These are phyloP conservation scores for Agrilus planipennis DNA, from an alignment of 1,140 invertebrate genomes.

Conservation along the genomic window DNA sequence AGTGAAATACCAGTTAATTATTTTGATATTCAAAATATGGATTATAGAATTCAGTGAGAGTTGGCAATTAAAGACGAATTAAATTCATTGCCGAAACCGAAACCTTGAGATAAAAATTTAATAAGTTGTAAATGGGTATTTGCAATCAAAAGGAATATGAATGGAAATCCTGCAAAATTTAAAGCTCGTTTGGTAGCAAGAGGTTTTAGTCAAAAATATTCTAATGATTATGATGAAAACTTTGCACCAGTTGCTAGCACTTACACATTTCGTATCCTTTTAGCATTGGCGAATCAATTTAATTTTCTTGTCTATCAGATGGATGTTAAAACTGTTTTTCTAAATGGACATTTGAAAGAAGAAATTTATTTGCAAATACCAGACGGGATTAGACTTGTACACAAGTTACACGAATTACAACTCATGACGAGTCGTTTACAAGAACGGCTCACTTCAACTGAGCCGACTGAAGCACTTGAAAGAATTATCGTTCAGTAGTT, in stretches of 20 bases:
- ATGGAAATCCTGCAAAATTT: constrained; percentile 10
- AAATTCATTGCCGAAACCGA: constrained; percentile 4
- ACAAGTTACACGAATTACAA: too few relatives aligned
- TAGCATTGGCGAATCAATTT: constrained; percentile 8
- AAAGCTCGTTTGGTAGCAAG: constrained; percentile 34
- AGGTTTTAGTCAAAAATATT: constrained; percentile 27
- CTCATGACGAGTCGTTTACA: too few relatives aligned
- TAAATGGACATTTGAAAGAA: constrained; percentile 20
- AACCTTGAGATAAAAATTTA: constrained; percentile 5
- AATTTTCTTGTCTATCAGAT: constrained; percentile 10
- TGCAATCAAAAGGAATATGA: constrained; percentile 27
- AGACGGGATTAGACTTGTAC: constrained; percentile 20
- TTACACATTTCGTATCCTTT: constrained; percentile 22
- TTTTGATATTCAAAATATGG: constrained; percentile 1
- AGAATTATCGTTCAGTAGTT: too few relatives aligned
- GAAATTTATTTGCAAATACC: constrained; percentile 24
- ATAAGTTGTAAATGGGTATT: constrained; percentile 6
- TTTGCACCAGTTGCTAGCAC: constrained; percentile 28
- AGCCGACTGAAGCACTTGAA: too few relatives aligned
- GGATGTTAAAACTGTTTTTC: constrained; percentile 21
- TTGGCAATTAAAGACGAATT: constrained; percentile 5
- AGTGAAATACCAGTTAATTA: not conserved
- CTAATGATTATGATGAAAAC: constrained; percentile 28
- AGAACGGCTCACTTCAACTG: too few relatives aligned
- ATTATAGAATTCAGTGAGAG: not conserved